Evolutionary conservation across 1,140 invertebrate genomes (phyloP), one percentile per base, ranked within the genome.

Genomic region (Chironomus tepperi): DNA sequence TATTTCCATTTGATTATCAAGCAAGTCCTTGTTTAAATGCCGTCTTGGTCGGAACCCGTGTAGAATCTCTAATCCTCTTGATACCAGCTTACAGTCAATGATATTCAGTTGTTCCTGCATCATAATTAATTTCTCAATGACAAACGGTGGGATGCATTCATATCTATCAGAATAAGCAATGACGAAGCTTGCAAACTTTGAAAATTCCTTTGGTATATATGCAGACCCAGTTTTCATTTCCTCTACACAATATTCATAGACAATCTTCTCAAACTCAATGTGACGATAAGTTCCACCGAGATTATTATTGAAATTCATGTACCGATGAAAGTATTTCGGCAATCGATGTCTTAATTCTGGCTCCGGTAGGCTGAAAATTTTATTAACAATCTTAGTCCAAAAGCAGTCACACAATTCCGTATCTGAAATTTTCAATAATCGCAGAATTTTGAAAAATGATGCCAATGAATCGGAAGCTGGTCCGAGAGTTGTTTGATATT

Each of bases 231-330:
- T 75, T 42, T 83, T 78, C 1, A 86, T 78, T 72, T 82, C 79
- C 5, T 79, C 76, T 73, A 83, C 76, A 42, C 86, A 78, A 74
- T 83, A 73, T 12, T 79, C 77, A 70, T 82, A 79, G 7, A 86
- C 73, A 43, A 77, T 77, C 9, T 80, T 80, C 75, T 88, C 87
- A 73, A 87, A 78, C 3, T 79, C 75, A 0, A 76, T 73, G 76
- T 84, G 80, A 0, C 84, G 78, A 77, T 86, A 84, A 5, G 81
- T 84, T 10, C 83, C 83, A 12, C 82, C 80, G 6, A 86, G 76
- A 75, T 86, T 84, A 9, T 81, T 83, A 75, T 84, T 84, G 75
- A 87, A 87, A 79, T 84, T 81, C 79, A 86, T 83, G 76, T 87
- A 88, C 21, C 81, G 83, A 74, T 84, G 81, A 73, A 81, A 83